phyloP scores from a whole-genome alignment of 2,113 vertebrate species.

The Hippocampus barbouri region DNA sequence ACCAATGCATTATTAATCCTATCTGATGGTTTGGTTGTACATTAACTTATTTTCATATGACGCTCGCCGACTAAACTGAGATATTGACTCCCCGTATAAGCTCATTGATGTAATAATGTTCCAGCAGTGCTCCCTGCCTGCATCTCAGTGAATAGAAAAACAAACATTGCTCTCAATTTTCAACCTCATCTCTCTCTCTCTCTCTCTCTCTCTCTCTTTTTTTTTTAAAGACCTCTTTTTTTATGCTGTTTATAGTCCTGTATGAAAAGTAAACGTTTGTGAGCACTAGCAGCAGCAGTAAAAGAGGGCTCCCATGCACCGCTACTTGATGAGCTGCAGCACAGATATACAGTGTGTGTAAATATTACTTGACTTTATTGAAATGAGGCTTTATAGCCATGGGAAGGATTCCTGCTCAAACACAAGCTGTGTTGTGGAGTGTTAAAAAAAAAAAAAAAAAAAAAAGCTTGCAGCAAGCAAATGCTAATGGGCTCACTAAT shows the following conservation, averaged over 20 bases:
- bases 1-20: slow-evolving; percentile 49
- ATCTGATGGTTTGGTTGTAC: slow-evolving; percentile 8
- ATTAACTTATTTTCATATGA: slow-evolving; percentile 15
- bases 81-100: slow-evolving; percentile 28
- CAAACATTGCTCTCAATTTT: slow-evolving; percentile 30
- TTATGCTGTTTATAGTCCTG: slow-evolving; percentile 57
- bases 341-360: slow-evolving; percentile 51
- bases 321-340: slow-evolving; percentile 54
- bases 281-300: slow-evolving; percentile 24
- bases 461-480: slow-evolving; percentile 31
- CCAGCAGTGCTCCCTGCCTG: slow-evolving; percentile 9
- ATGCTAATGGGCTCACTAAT: slow-evolving; percentile 57
- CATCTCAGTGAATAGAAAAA: slow-evolving; percentile 6
- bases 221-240: slow-evolving; percentile 44
- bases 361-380: slow-evolving; percentile 65
- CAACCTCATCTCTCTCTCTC: slow-evolving; percentile 14
- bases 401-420: slow-evolving; percentile 55
- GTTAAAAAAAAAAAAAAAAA: neutral
- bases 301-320: slow-evolving; percentile 29
- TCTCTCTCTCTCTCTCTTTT: no score
- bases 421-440: slow-evolving; percentile 48
- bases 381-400: slow-evolving; percentile 58
- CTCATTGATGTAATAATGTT: slow-evolving; percentile 34
- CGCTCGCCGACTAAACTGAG: slow-evolving; percentile 8
- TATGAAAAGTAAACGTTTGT: slow-evolving; percentile 55